A percentile compares a stretch with the other conserved stretches of the same genome.
Conservation (phyloP, 2,113 vertebrate species). For the Suricata suricatta region DNA sequence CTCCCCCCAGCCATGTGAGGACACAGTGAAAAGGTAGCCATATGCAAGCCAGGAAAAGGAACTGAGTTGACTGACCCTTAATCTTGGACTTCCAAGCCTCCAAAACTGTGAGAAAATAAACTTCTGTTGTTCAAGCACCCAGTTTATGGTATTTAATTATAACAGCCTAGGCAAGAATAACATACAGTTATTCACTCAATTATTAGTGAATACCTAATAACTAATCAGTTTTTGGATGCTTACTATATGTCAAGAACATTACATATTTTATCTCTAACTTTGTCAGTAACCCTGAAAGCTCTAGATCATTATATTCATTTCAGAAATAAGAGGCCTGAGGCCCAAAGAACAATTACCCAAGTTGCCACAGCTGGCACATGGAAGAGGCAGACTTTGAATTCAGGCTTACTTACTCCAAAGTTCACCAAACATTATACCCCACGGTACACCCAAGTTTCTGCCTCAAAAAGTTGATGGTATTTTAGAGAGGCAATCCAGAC, state of each 20-base stretch:
- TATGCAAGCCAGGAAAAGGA: background rate
- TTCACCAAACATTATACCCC: background rate
- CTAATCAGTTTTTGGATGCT: background rate
- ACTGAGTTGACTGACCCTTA: background rate
- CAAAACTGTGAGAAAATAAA: background rate
- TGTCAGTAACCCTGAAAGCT: background rate
- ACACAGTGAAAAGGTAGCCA: background rate
- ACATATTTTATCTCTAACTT: background rate
- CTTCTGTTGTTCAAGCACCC: background rate
- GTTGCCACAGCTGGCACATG: background rate
- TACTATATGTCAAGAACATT: background rate
- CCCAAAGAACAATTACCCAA: conserved; percentile 30
- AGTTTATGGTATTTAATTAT: background rate
- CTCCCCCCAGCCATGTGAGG: background rate
- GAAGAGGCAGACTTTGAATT: background rate
- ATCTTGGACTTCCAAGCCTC: background rate
- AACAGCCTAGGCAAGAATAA: background rate
- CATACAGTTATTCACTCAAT: conserved; percentile 18
- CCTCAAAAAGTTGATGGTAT: background rate
- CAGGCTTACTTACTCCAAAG: background rate
- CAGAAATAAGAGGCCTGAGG: background rate
- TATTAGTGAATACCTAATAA: conserved; percentile 27
- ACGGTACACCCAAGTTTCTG: background rate
- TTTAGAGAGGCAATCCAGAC: conserved; percentile 15
- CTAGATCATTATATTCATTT: conserved; percentile 20